phyloP scores from a whole-genome alignment of 2,113 vertebrate species.

The Apodemus speciosus region DNA sequence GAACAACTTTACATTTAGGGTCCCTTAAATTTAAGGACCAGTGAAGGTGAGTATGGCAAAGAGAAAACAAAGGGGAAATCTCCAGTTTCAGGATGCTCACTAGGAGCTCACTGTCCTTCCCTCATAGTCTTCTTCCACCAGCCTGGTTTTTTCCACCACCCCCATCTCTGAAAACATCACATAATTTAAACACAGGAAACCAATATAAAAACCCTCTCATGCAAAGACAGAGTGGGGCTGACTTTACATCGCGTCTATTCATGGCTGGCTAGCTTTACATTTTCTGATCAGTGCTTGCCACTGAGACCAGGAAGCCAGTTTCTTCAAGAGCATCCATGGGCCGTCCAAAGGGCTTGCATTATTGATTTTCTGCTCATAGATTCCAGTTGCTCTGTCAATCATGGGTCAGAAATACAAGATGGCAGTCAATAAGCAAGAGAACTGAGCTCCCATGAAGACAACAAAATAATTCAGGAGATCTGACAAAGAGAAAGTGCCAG shows the following conservation, averaged over 20 bases:
- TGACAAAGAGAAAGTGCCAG: conserved; percentile 62
- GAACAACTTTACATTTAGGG: conserved; percentile 85
- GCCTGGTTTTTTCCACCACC: conserved; percentile 40
- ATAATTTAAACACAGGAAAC: conserved; percentile 84
- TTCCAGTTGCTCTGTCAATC: conserved; percentile 93
- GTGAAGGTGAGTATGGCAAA: conserved; percentile 85
- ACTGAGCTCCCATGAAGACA: conserved; percentile 84
- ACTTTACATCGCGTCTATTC: conserved; percentile 91
- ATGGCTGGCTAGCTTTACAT: conserved; percentile 92
- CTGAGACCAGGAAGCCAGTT: conserved; percentile 89
- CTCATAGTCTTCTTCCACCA: neutral
- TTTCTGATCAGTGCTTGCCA: conserved; percentile 91
- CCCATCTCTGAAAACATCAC: conserved; percentile 71
- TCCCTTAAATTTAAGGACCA: conserved; percentile 85
- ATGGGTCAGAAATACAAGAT: conserved; percentile 92
- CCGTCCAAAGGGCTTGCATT: conserved; percentile 90
- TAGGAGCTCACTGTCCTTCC: neutral
- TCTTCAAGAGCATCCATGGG: conserved; percentile 88
- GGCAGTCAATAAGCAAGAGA: conserved; percentile 89
- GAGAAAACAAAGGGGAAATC: conserved; percentile 86
- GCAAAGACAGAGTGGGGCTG: conserved; percentile 85
- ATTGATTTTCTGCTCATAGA: conserved; percentile 92
- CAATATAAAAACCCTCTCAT: conserved; percentile 84
- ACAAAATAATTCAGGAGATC: conserved; percentile 74
- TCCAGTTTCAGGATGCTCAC: conserved; percentile 72